Base-by-base conservation (phyloP, 2,888 invertebrate species). In the Nycteola revayana region DNA sequence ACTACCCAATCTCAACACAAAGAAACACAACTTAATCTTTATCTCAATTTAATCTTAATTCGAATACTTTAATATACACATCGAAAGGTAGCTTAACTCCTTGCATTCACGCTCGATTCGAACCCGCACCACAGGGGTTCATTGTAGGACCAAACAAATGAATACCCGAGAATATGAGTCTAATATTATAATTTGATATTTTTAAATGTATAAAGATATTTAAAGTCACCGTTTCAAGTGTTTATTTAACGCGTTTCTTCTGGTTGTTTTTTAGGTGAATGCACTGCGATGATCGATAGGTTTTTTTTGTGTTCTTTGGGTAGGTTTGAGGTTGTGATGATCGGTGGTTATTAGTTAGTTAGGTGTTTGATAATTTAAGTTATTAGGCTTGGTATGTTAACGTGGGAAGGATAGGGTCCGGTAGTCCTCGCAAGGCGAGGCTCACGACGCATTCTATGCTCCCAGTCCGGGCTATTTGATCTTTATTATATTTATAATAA, bases 111-210 rank as follows among this genome's bases (percentile, higher is more conserved):
- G 42, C 42, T 27, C 37, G 18, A 37, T 53, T 14, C 45, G 25
- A 32, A n/a, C 49, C 46, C 55, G 48, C 75, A 7, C 83, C 48
- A 52, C 85, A 56, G 85, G 87, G 70, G 56, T 45, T 76, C 80
- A 71, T 87, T 86, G 84, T 86, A 67, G 60, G 42, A 38, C 51
- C 71, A 77, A 75, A 86, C 78, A 83, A 86, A 87, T 83, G 87
- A 77, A 77, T 68, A 76, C 50, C 57, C 62, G 62, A 60, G 64
- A 61, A 75, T 72, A 75, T 78, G 48, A 77, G 75, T 73, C 82
- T 83, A 85, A 86, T 86, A 86, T 86, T 87, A 87, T 87, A 87
- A 87, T 87, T 86, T 87, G 87, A 87, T 87, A 87, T 87, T 86
- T 85, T 82, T 72, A 81, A 85, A 82, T 72, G 84, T 75, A 86